Percentiles rank a stretch among this genome's conserved stretches.
Evolutionary conservation across 2,113 vertebrate species (phyloP).

Genomic region (Anolis sagrei): DNA sequence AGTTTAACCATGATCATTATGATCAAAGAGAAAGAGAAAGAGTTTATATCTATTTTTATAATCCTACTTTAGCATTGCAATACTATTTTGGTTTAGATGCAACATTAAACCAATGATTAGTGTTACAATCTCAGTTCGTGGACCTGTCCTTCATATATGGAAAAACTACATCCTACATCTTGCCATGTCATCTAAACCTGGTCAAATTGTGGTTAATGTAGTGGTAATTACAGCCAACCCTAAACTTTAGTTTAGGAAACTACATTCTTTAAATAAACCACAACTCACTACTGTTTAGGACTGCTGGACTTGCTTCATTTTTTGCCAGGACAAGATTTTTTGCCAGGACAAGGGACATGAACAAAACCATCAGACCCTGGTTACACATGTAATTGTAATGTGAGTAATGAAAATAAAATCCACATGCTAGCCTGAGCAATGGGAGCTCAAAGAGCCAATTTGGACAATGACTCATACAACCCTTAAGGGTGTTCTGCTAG

Average conservation of each 20-base stretch:
- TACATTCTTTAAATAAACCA: neutral
- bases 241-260: neutral
- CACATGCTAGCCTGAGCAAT: rapidly evolving
- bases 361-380: neutral
- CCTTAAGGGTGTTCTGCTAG: neutral
- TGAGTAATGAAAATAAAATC: neutral
- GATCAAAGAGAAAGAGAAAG: neutral
- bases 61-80: neutral
- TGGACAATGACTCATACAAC: neutral
- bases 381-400: neutral
- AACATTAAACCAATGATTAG: neutral
- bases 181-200: neutral
- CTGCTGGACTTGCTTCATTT: neutral
- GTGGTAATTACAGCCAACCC: neutral
- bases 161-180: neutral
- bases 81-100: neutral
- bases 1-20: neutral
- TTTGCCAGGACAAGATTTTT: neutral
- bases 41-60: neutral
- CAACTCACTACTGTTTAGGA: neutral
- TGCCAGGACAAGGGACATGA: neutral
- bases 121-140: neutral
- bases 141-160: neutral
- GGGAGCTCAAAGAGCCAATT: neutral
- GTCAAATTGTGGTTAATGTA: neutral